Evolutionary conservation across 2,888 invertebrate genomes (phyloP), one percentile per base, ranked within the genome.

Genomic region (Cryptosula pallasiana): DNA sequence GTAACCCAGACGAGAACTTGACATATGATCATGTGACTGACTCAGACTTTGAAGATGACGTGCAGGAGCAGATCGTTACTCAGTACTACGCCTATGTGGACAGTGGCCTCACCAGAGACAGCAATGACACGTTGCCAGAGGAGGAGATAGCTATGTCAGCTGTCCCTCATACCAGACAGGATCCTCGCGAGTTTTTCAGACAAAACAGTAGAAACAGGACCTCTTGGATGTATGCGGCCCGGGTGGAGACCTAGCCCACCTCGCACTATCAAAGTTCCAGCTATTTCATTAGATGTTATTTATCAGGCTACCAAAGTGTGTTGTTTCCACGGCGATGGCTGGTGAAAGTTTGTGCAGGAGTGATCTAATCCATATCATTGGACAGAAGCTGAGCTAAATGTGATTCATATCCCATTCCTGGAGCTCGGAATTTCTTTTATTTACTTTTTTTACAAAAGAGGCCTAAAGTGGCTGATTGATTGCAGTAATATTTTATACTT

Each of bases 21-120:
- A 63, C 63, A 9, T 63, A 63, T 27, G 63, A 63, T 3, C 63
- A 63, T 32, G 63, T 63, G 29, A 63, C 63, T 27, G 63, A 63
- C 32, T 63, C 63, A 25, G 63, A 63, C 63, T 63, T 63, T 63
- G 63, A 63, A 32, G 63, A 63, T 32, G 63, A 63, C 32, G 34
- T 63, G 9, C 63, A 63, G 27, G 63, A 63, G 32, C 63, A 63
- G n/a, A 63, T 63, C 2, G 63, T 63, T 16, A 27, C 29, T 32
- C 63, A 63, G 34, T 63, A 63, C 27, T 63, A 63, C 32, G 63
- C 63, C 2, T 63, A 63, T 32, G 34, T 27, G 2, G 63, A 63
- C 27, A 63, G 9, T 34, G 13, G 13, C 63, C 9, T 16, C 13
- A 63, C 34, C 13, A 32, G 63, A 13, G 45, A 45, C 45, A 45